Conservation (phyloP, 2,888 invertebrate genomes). For the Perizoma flavofasciatum region DNA sequence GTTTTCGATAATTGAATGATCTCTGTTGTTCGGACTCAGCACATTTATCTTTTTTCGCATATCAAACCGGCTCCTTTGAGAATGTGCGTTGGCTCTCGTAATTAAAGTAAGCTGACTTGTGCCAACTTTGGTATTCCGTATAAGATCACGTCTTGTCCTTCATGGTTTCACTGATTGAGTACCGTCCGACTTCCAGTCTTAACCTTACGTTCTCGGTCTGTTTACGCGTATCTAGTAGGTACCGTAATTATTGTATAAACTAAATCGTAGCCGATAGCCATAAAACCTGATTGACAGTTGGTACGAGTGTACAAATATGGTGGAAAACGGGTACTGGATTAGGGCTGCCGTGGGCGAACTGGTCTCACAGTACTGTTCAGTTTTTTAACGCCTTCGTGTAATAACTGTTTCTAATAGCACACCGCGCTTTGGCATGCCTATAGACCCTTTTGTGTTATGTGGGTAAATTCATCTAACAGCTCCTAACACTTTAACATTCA, state of each 20-base stretch:
- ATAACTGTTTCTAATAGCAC: constrained; percentile 69
- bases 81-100: constrained; percentile 38
- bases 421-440: constrained; percentile 42
- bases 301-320: constrained; percentile 47
- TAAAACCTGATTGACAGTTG: constrained; percentile 45
- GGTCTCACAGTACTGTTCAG: constrained; percentile 58
- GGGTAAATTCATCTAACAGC: constrained; percentile 25
- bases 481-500: constrained; percentile 15
- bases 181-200: constrained; percentile 7
- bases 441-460: constrained; percentile 29
- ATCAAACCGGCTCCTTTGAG: constrained; percentile 30
- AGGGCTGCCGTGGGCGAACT: constrained; percentile 72
- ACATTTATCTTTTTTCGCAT: constrained; percentile 29
- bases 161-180: constrained; percentile 21
- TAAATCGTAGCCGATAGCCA: constrained; percentile 31
- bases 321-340: constrained; percentile 53
- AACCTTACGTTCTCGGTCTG: constrained; percentile 4
- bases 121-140: constrained; percentile 28
- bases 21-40: constrained; percentile 24
- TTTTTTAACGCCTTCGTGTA: constrained; percentile 72
- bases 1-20: constrained; percentile 9
- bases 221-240: constrained; percentile 10
- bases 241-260: constrained; percentile 21
- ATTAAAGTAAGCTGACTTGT: constrained; percentile 46
- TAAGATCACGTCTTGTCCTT: constrained; percentile 28